These are phyloP conservation scores for Pogonocherus hispidulus DNA, from an alignment of 2,888 invertebrate species.

Conservation along the genomic window DNA sequence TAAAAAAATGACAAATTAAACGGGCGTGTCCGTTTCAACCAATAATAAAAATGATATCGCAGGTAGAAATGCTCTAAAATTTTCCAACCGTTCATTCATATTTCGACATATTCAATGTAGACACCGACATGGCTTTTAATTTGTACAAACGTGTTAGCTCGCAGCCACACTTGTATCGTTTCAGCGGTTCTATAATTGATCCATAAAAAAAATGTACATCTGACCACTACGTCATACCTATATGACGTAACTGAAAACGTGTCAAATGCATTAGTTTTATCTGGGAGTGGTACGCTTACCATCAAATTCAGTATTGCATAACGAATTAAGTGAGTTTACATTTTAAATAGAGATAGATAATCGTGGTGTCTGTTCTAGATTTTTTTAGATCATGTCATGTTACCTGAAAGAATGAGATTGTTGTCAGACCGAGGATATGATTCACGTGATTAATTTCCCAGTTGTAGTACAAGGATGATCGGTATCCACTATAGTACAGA, in stretches of 20 bases:
- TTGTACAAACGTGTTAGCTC: background rate
- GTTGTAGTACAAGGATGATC: no score
- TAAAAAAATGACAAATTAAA: no score
- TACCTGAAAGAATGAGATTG: no score
- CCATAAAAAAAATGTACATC: conserved; percentile 7
- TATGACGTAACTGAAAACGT: background rate
- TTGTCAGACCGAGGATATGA: no score
- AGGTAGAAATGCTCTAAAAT: no score
- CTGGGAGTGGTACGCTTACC: conserved; percentile 9
- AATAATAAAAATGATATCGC: no score
- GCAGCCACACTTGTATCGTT: background rate
- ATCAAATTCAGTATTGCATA: conserved; percentile 8
- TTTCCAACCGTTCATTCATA: no score
- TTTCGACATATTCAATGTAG: no score
- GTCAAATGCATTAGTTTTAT: conserved; percentile 20
- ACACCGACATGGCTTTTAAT: no score
- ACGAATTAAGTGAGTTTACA: background rate
- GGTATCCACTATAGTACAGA: no score
- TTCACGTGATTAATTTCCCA: no score
- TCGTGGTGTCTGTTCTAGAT: conserved; percentile 16
- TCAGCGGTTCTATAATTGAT: background rate
- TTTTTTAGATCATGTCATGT: background rate
- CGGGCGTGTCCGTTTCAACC: no score
- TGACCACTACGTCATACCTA: background rate
- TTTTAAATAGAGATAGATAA: conserved; percentile 9